These are phyloP conservation scores for Myotis planiceps DNA, from an alignment of 2,797 vertebrate species.

Conservation along the genomic window DNA sequence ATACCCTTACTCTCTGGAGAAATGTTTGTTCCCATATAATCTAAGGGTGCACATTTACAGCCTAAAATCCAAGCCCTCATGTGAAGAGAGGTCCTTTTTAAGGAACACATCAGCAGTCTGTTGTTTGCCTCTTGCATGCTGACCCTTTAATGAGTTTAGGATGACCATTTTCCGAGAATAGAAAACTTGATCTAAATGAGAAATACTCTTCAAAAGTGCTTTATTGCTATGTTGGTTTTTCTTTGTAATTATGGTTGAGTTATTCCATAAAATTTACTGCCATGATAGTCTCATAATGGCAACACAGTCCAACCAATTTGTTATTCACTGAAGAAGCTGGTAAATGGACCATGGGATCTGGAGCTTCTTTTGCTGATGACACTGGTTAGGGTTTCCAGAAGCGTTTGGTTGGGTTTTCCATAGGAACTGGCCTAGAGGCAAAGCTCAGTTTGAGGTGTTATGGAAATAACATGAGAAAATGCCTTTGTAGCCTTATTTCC, in stretches of 20 bases:
- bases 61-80: background rate
- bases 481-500: conserved; percentile 83
- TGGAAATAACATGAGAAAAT: conserved; percentile 84
- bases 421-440: conserved; percentile 71
- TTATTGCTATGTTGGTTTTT: conserved; percentile 74
- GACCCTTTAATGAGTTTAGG: conserved; percentile 55
- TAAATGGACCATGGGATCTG: conserved; percentile 44
- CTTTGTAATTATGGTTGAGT: conserved; percentile 79
- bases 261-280: conserved; percentile 70
- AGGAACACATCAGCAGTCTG: conserved; percentile 22
- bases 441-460: conserved; percentile 78
- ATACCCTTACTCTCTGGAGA: background rate
- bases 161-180: conserved; percentile 67
- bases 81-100: conserved; percentile 20
- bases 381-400: conserved; percentile 78
- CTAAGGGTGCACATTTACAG: background rate
- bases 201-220: conserved; percentile 73
- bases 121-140: conserved; percentile 32
- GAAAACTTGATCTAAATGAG: conserved; percentile 64
- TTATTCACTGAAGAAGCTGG: conserved; percentile 65
- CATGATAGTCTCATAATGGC: conserved; percentile 49
- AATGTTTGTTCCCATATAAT: conserved; percentile 19
- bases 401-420: conserved; percentile 77
- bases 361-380: conserved; percentile 58
- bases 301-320: conserved; percentile 48